Percentiles rank a stretch among this genome's conserved stretches.
These are phyloP conservation scores for Phallusia fumigata DNA, from an alignment of 23 tunicate species.

Conservation along the genomic window DNA sequence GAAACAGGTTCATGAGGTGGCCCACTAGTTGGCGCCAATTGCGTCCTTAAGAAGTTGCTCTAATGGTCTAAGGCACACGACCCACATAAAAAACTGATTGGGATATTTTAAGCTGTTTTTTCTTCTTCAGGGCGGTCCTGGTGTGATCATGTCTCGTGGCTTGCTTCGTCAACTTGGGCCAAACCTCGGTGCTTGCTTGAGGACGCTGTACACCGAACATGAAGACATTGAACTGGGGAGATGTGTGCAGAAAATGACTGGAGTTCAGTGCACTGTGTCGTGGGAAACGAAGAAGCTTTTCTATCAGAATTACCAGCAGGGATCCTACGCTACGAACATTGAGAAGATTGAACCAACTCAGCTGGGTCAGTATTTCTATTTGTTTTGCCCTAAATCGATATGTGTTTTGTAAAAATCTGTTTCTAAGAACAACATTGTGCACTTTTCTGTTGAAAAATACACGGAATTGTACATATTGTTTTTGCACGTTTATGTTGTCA, in stretches of 20 bases:
- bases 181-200: conserved; percentile 47
- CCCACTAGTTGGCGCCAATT: no score
- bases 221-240: conserved; percentile 91
- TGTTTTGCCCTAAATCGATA: background rate
- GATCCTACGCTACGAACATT: conserved; percentile 24
- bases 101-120: no score
- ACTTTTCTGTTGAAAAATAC: no score
- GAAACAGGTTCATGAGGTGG: no score
- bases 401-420: no score
- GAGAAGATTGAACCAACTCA: background rate
- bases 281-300: conserved; percentile 40
- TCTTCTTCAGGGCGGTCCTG: conserved; percentile 66
- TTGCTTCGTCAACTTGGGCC: conserved; percentile 46
- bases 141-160: conserved; percentile 41
- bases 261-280: conserved; percentile 23
- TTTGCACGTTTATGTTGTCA: no score
- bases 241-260: conserved; percentile 33
- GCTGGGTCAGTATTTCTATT: background rate
- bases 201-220: conserved; percentile 62
- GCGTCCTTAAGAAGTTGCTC: no score
- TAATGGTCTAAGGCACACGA: no score
- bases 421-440: no score
- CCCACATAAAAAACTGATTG: no score
- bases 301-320: conserved; percentile 33
- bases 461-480: no score